Conservation (phyloP, 2,888 invertebrate species). For the Mechanitis messenoides region DNA sequence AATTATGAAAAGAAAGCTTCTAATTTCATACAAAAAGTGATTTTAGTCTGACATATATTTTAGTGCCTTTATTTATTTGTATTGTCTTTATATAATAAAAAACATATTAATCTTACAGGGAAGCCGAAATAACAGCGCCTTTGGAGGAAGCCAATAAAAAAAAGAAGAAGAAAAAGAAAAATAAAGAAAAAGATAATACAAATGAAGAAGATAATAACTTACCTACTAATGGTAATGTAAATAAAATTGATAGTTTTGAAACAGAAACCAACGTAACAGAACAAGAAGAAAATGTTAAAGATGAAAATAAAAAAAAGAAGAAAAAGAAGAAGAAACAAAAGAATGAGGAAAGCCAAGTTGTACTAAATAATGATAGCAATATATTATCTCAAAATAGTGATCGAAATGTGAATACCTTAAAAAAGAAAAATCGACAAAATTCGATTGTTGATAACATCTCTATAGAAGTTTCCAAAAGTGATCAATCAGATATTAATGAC, state of each 20-base stretch:
- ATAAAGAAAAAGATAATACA: constrained; percentile 53
- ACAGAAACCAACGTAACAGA: not conserved
- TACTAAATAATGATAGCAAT: constrained; percentile 26
- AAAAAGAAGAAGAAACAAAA: constrained; percentile 26
- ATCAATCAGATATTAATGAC: constrained; percentile 24
- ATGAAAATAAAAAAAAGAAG: constrained; percentile 21
- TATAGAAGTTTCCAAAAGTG: constrained; percentile 23
- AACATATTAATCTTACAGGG: constrained; percentile 38
- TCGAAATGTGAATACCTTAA: constrained; percentile 24
- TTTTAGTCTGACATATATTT: no score
- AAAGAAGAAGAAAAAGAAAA: constrained; percentile 61
- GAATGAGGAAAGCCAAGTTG: constrained; percentile 16
- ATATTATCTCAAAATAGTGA: constrained; percentile 5
- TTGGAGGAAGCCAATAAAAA: constrained; percentile 53
- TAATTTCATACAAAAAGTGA: no score
- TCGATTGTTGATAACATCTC: constrained; percentile 10
- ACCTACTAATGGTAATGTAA: not conserved
- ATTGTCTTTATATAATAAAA: no score
- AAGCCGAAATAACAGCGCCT: constrained; percentile 55
- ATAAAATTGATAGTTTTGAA: not conserved
- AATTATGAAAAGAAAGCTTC: not conserved
- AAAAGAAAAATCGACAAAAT: constrained; percentile 29
- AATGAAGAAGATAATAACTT: constrained; percentile 19
- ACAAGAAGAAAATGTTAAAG: constrained; percentile 33
- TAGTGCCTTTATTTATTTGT: no score